These are phyloP conservation scores for Chloroclystis v-ata DNA, from an alignment of 2,888 invertebrate species.

Conservation along the genomic window DNA sequence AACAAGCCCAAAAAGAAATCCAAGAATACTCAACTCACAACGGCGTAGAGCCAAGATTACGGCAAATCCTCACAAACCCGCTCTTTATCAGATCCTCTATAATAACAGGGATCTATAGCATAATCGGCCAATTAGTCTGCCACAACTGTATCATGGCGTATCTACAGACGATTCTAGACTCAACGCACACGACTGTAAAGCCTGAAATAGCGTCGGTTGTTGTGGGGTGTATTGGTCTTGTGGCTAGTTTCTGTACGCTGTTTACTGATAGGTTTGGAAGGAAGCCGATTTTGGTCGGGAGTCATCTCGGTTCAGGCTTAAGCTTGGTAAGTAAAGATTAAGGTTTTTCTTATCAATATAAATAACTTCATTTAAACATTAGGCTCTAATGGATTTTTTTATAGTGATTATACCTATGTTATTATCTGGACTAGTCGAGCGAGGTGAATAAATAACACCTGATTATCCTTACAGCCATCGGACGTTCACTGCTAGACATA, in stretches of 20 bases:
- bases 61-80: slow-evolving; percentile 7
- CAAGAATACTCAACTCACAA: slow-evolving; percentile 39
- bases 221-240: slow-evolving; percentile 47
- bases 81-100: slow-evolving; percentile 15
- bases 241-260: slow-evolving; percentile 42
- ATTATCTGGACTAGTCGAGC: too few species aligned
- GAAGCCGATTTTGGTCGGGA: slow-evolving; percentile 21
- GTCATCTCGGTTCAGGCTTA: slow-evolving; percentile 8
- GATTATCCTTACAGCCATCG: too few species aligned
- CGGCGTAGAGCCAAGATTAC: background rate
- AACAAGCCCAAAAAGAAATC: slow-evolving; percentile 41
- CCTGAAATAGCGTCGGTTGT: slow-evolving; percentile 46
- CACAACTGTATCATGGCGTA: slow-evolving; percentile 50
- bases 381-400: too few species aligned
- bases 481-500: too few species aligned
- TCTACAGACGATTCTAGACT: slow-evolving; percentile 49
- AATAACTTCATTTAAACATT: too few species aligned
- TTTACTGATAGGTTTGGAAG: slow-evolving; percentile 43
- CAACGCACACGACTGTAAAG: slow-evolving; percentile 42
- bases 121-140: slow-evolving; percentile 38
- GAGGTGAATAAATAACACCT: too few species aligned
- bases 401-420: too few species aligned
- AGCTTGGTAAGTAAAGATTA: slow-evolving; percentile 26
- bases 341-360: too few species aligned
- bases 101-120: slow-evolving; percentile 14